phyloP scores from a whole-genome alignment of 1,140 invertebrate species.

The Cryptotermes secundus region DNA sequence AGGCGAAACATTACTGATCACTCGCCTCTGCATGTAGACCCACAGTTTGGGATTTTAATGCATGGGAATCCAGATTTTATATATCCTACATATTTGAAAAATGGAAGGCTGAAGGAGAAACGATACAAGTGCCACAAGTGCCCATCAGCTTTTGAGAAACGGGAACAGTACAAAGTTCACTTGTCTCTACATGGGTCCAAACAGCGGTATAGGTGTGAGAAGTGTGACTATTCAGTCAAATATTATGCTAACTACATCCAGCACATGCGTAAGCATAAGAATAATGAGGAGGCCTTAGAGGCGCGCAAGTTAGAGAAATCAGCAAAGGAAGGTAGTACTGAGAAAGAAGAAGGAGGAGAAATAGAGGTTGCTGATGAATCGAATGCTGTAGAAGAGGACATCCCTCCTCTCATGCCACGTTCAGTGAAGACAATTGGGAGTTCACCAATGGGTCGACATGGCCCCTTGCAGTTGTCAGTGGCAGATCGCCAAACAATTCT shows the following conservation, averaged over 20 bases:
- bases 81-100: slow-evolving; percentile 72
- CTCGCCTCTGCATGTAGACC: slow-evolving; percentile 52
- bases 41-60: slow-evolving; percentile 65
- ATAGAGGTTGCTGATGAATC: slow-evolving; percentile 15
- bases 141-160: slow-evolving; percentile 84
- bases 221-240: slow-evolving; percentile 87
- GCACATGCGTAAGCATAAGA: slow-evolving; percentile 74
- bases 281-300: slow-evolving; percentile 64
- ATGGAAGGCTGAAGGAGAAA: slow-evolving; percentile 72
- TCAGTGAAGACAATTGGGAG: slow-evolving; percentile 22
- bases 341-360: slow-evolving; percentile 33
- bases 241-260: slow-evolving; percentile 81
- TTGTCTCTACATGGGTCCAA: slow-evolving; percentile 79
- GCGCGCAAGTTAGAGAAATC: slow-evolving; percentile 41
- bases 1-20: background rate
- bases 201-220: slow-evolving; percentile 78
- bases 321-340: background rate
- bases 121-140: slow-evolving; percentile 83
- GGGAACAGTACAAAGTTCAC: slow-evolving; percentile 82
- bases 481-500: slow-evolving; percentile 29
- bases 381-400: slow-evolving; percentile 44
- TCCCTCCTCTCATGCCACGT: slow-evolving; percentile 17
- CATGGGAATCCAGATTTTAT: slow-evolving; percentile 74
- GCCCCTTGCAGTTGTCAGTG: slow-evolving; percentile 38
- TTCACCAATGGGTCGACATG: background rate